Percentiles rank a stretch among this genome's conserved stretches.
Evolutionary conservation across 1,140 invertebrate species (phyloP).

Genomic region (Calosoma granatense): DNA sequence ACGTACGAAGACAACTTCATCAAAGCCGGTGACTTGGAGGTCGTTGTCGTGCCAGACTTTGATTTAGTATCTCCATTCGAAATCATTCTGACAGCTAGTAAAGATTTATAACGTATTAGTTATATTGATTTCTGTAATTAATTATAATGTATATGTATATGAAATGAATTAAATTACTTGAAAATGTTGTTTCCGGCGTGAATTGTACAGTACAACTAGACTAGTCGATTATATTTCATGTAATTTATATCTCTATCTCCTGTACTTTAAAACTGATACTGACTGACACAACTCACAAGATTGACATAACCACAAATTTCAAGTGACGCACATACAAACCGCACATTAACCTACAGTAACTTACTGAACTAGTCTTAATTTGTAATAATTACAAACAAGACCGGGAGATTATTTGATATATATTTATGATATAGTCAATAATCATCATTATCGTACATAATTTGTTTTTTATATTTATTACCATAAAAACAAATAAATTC

Average conservation of each 20-base stretch:
- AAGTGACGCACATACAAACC: not conserved
- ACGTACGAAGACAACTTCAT: constrained; percentile 83
- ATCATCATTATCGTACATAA: too few species aligned
- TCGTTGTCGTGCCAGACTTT: not conserved
- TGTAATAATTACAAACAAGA: too few species aligned
- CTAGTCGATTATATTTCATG: too few species aligned
- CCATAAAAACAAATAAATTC: too few species aligned
- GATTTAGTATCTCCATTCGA: not conserved
- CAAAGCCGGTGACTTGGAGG: constrained; percentile 39
- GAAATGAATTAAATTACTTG: not conserved
- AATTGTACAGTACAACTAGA: not conserved
- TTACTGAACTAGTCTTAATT: too few species aligned
- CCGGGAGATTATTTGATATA: too few species aligned
- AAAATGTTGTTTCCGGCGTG: not conserved
- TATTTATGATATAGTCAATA: too few species aligned
- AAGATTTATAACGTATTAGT: not conserved
- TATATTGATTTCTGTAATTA: not conserved
- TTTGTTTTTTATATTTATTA: too few species aligned
- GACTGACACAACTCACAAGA: not conserved
- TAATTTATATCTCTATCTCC: too few species aligned
- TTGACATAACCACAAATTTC: not conserved
- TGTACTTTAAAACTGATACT: not conserved
- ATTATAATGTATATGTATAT: not conserved
- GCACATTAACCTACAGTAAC: too few species aligned
- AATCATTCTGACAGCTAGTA: not conserved